These are phyloP conservation scores for Isaurus tuberculatus DNA, from an alignment of 92 coral and sea anemone genomes.

Conservation along the genomic window DNA sequence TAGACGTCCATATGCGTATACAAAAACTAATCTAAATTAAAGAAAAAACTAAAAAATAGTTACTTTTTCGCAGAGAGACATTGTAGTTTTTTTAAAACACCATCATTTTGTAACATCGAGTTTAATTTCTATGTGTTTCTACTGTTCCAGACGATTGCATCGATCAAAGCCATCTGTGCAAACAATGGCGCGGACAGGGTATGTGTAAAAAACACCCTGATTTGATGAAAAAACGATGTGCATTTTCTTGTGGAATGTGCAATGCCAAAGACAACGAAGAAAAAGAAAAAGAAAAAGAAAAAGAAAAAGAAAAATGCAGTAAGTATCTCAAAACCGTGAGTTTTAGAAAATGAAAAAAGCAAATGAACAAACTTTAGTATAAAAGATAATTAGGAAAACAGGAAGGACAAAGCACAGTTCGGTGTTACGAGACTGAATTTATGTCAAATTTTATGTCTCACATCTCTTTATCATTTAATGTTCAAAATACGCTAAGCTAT, in stretches of 20 bases:
- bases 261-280: neutral
- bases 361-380: neutral
- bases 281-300: no score
- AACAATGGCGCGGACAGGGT: constrained; percentile 63
- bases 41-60: no score
- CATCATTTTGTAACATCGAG: neutral
- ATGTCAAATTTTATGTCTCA: neutral
- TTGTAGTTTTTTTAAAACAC: neutral
- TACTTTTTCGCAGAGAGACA: neutral
- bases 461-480: neutral
- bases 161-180: constrained; percentile 67
- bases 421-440: neutral
- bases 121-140: neutral
- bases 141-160: constrained; percentile 65
- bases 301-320: neutral
- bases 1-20: no score
- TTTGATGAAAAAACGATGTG: constrained; percentile 60
- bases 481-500: neutral
- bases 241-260: constrained; percentile 70
- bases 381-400: neutral
- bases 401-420: neutral
- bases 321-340: no score
- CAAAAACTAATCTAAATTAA: no score
- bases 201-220: constrained; percentile 53
- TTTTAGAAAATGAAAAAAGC: neutral